Base-by-base conservation (phyloP, 92 coral and sea anemone species). In the Desmophyllum pertusum region DNA sequence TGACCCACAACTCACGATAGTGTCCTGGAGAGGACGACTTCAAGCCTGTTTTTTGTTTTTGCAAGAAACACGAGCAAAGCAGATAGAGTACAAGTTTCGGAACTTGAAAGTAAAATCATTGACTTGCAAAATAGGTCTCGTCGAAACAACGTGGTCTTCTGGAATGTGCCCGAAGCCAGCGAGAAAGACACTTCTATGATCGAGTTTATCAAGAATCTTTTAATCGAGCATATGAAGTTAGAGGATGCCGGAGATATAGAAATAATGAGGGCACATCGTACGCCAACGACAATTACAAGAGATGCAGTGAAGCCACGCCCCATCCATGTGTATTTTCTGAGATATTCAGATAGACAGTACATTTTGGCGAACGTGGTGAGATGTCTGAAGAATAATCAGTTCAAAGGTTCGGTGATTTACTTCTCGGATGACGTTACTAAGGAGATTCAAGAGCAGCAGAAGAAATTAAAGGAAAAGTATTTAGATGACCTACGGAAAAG, bases 391-490 rank as follows among this genome's bases (percentile, higher is more conserved):
- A 66, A 76, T 18, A 55, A 76, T 41, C 62, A 55, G 27, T 46
- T 35, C 55, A 19, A 76, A 18, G 80, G 45, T 30, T 50, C 80
- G 61, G 17, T 23, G 33, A 40, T 76, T 40, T 76, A 38, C 35
- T 50, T 76, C 35, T 76, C 80, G 45, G 80, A 76, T 39, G 80
- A 76, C 50, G 80, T 76, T 50, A 50, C 80, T 27, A 76, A 76
- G 57, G 57, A 51, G 13, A 23, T 51, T 51, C 57, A 23, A 23
- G 57, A 51, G 57, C 57, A 51, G 57, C 57, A 15, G 17, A 51
- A 51, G 17, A 15, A 51, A 23, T 23, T 51, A 23, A 51, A 51
- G 17, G 57, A 76, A 66, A 55, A 30, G 33, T 41, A 76, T 76
- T 50, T 30, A 50, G 8, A 76, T 14, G 55, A 50, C 39, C 76